Percentiles rank a stretch among this genome's conserved stretches.
These are phyloP conservation scores for Lacerta agilis DNA, from an alignment of 2,797 vertebrate species.

Conservation along the genomic window DNA sequence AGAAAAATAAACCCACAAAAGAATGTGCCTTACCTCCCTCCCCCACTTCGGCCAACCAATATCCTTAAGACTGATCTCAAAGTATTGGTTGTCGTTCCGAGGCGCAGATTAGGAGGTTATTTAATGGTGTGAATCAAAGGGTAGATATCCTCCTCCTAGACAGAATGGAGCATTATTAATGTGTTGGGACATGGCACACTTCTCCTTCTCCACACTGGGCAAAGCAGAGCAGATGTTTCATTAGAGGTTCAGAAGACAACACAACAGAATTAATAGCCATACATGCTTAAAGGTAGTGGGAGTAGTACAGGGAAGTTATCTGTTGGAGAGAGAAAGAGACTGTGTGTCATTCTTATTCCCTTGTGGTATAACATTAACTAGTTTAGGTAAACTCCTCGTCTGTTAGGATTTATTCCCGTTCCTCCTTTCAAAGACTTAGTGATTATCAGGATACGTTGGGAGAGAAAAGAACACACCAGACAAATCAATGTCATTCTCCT, in stretches of 20 bases:
- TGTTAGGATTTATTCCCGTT: not conserved
- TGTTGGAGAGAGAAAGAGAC: constrained; percentile 32
- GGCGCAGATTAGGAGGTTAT: constrained; percentile 67
- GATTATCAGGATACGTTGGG: constrained; percentile 52
- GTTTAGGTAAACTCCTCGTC: constrained; percentile 11
- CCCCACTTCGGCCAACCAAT: constrained; percentile 52
- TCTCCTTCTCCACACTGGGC: constrained; percentile 70
- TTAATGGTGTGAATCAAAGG: constrained; percentile 74
- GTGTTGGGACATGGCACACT: constrained; percentile 60
- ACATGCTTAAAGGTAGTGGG: constrained; percentile 30
- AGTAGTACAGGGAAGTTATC: constrained; percentile 40
- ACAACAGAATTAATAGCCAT: constrained; percentile 66
- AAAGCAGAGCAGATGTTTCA: constrained; percentile 75
- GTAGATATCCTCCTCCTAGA: constrained; percentile 64
- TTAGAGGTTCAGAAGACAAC: constrained; percentile 63
- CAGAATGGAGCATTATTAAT: constrained; percentile 69
- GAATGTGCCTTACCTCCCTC: constrained; percentile 54
- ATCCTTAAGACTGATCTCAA: constrained; percentile 59
- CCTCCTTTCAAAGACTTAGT: constrained; percentile 41
- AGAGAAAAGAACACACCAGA: constrained; percentile 52
- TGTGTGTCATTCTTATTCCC: constrained; percentile 51
- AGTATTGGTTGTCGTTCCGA: constrained; percentile 61
- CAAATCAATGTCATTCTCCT: constrained; percentile 19
- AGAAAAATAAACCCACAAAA: constrained; percentile 75
- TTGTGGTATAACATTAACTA: constrained; percentile 12